These are phyloP conservation scores for Gastrophryne carolinensis DNA, from an alignment of 2,797 vertebrate genomes.

Conservation along the genomic window DNA sequence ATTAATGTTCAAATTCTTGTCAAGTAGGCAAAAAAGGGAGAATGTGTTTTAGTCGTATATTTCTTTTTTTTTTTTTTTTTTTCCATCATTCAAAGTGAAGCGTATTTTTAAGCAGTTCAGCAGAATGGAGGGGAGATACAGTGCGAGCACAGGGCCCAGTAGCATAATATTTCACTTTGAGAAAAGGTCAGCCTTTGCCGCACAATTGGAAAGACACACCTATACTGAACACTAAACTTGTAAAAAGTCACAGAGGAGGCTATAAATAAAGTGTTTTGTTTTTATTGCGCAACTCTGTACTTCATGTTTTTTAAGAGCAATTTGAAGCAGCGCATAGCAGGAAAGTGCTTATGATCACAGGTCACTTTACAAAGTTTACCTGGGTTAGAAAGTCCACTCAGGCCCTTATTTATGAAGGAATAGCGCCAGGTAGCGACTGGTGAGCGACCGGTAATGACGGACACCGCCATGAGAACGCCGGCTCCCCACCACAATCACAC, in stretches of 20 bases:
- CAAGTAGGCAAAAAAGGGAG: slow-evolving; percentile 48
- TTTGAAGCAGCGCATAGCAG: not conserved
- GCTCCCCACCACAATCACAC: no score
- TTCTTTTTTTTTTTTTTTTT: slow-evolving; percentile 20
- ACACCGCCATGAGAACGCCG: no score
- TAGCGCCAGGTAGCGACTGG: no score
- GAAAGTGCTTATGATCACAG: no score
- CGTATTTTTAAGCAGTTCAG: slow-evolving; percentile 41
- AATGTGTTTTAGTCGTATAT: slow-evolving; percentile 46
- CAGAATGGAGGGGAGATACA: slow-evolving; percentile 25
- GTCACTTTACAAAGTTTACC: no score
- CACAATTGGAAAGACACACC: slow-evolving; percentile 54
- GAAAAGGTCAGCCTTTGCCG: slow-evolving; percentile 28
- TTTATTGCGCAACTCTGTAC: slow-evolving; percentile 51
- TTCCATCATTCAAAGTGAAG: not conserved
- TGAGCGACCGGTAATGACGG: no score
- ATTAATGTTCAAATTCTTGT: slow-evolving; percentile 42
- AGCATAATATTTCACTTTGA: slow-evolving; percentile 42
- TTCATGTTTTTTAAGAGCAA: not conserved
- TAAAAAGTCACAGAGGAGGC: slow-evolving; percentile 53
- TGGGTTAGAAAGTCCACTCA: no score
- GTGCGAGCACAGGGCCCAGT: slow-evolving; percentile 14
- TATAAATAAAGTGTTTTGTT: slow-evolving; percentile 51
- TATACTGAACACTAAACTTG: slow-evolving; percentile 44
- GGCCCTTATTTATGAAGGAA: no score